phyloP scores from a whole-genome alignment of 2,888 invertebrate species.

The Drosophila prostipennis region DNA sequence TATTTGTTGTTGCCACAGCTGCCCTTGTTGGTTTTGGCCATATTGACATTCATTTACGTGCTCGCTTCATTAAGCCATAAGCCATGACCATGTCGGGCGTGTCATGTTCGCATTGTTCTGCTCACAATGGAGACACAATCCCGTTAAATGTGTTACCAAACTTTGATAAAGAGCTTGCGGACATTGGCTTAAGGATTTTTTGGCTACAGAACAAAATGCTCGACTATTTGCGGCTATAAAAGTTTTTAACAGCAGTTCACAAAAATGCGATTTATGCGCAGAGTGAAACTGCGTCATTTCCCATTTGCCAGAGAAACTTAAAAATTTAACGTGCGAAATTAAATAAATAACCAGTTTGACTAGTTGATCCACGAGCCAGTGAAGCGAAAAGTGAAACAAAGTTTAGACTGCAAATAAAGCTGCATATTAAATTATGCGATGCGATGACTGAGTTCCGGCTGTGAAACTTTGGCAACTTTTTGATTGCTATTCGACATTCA shows the following conservation, averaged over 20 bases:
- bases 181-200: slow-evolving; percentile 16
- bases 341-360: slow-evolving; percentile 10
- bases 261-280: not conserved
- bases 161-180: slow-evolving; percentile 33
- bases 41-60: slow-evolving; percentile 57
- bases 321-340: not conserved
- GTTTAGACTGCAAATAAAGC: slow-evolving; percentile 11
- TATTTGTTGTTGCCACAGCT: slow-evolving; percentile 22
- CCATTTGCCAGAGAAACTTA: not conserved
- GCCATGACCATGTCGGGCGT: slow-evolving; percentile 47
- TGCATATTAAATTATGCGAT: not conserved
- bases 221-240: slow-evolving; percentile 16
- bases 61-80: slow-evolving; percentile 75
- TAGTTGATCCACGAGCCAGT: not conserved
- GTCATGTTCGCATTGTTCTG: slow-evolving; percentile 51
- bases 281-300: not conserved
- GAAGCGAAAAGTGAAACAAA: slow-evolving; percentile 4
- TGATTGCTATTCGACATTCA: slow-evolving; percentile 13
- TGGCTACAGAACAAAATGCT: slow-evolving; percentile 9
- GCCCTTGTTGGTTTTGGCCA: slow-evolving; percentile 46
- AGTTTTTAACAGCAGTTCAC: slow-evolving; percentile 9
- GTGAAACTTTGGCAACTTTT: slow-evolving; percentile 14
- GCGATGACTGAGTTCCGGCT: slow-evolving; percentile 9
- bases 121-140: slow-evolving; percentile 17
- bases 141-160: slow-evolving; percentile 18